A percentile compares a stretch with the other conserved stretches of the same genome.
phyloP scores from a whole-genome alignment of 2,113 vertebrate species.

The Notothenia rossii region DNA sequence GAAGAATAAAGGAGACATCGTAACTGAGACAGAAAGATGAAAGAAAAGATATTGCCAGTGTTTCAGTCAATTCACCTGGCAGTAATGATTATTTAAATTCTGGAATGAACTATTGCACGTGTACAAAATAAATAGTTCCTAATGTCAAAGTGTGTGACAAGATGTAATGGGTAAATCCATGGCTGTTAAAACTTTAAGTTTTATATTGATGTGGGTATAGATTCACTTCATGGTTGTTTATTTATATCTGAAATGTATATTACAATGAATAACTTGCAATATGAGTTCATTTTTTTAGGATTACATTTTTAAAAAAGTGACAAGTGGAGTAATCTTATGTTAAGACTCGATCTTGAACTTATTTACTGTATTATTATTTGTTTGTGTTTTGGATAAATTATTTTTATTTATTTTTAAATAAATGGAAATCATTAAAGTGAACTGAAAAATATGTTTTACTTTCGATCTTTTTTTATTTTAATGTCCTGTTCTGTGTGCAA shows the following conservation, averaged over 20 bases:
- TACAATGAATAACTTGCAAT: not conserved
- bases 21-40: not conserved
- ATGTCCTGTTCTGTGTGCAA: not conserved
- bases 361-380: not conserved
- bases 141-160: not conserved
- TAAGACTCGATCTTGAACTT: not conserved
- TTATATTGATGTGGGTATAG: not conserved
- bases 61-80: not conserved
- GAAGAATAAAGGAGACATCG: not conserved
- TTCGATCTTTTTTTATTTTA: not conserved
- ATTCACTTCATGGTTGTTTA: not conserved
- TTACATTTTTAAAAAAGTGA: too few species aligned
- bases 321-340: not conserved
- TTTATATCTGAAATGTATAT: slow-evolving; percentile 7
- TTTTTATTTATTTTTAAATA: not conserved
- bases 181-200: not conserved
- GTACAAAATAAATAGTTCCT: not conserved
- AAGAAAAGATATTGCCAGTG: not conserved
- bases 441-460: not conserved
- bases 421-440: not conserved
- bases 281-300: too few species aligned
- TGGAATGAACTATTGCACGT: not conserved
- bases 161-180: too few species aligned
- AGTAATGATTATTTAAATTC: not conserved
- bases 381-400: not conserved